A percentile compares a stretch with the other conserved stretches of the same genome.
These are phyloP conservation scores for Aethes cnicana DNA, from an alignment of 2,888 invertebrate species.

Conservation along the genomic window DNA sequence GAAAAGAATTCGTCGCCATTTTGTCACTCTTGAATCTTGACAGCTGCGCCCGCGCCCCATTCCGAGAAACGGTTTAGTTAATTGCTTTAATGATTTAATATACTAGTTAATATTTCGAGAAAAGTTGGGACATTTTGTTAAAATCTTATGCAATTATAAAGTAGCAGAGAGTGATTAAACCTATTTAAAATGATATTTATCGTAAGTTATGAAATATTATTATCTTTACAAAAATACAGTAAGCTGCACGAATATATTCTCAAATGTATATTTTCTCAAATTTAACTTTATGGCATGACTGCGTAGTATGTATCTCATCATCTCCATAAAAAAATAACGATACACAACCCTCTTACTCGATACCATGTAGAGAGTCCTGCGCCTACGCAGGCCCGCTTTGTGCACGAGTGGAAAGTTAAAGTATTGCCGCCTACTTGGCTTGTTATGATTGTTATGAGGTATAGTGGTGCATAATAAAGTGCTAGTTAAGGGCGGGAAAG, in stretches of 20 bases:
- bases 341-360: neutral
- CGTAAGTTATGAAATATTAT: too few species aligned
- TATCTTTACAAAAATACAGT: too few species aligned
- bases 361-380: neutral
- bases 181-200: too few species aligned
- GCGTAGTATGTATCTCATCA: too few species aligned
- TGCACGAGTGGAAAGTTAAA: neutral
- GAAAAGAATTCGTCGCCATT: conserved; percentile 8
- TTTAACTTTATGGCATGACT: too few species aligned
- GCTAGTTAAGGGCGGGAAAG: too few species aligned
- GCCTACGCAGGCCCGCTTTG: neutral
- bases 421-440: neutral
- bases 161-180: too few species aligned
- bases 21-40: neutral
- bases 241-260: too few species aligned
- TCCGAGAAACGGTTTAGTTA: conserved; percentile 11
- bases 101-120: neutral
- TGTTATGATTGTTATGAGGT: neutral
- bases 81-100: conserved; percentile 13
- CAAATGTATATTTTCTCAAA: too few species aligned
- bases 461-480: neutral
- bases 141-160: too few species aligned
- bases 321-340: too few species aligned
- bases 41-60: neutral
- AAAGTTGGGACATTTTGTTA: neutral